Evolutionary conservation across 2,888 invertebrate species (phyloP).

Genomic region (Dynastes hyllus): DNA sequence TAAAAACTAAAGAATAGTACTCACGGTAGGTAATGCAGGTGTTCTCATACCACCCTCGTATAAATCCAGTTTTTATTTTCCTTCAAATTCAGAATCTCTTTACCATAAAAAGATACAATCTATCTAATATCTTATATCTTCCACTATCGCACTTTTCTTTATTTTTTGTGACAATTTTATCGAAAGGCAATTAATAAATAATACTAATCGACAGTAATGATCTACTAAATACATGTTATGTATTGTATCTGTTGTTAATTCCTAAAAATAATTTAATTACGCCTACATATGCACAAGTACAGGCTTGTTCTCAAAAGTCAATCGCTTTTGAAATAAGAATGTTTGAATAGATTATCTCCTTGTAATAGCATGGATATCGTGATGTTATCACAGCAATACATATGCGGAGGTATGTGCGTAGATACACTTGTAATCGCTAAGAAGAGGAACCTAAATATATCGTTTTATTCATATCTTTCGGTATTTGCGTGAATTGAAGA

Average conservation of each 20-base stretch:
- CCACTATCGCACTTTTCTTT: neutral
- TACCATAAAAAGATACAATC: neutral
- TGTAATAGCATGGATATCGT: neutral
- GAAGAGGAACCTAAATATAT: too few relatives aligned
- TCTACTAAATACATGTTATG: neutral
- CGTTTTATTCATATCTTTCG: too few relatives aligned
- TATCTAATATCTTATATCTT: neutral
- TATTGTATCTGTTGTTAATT: slow-evolving; percentile 8
- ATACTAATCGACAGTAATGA: slow-evolving; percentile 18
- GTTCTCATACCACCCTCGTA: too few relatives aligned
- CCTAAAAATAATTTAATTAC: slow-evolving; percentile 16
- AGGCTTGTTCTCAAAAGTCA: neutral
- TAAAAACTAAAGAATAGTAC: too few relatives aligned
- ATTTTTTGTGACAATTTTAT: slow-evolving; percentile 16
- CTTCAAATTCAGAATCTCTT: too few relatives aligned
- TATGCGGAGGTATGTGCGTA: neutral
- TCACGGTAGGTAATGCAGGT: too few relatives aligned
- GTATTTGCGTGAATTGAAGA: too few relatives aligned
- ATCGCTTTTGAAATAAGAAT: neutral
- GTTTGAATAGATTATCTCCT: slow-evolving; percentile 10
- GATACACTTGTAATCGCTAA: too few relatives aligned
- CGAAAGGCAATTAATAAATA: neutral
- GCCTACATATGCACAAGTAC: too few relatives aligned
- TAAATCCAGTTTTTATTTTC: too few relatives aligned
- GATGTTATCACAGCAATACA: neutral